Base-by-base conservation (phyloP, 2,113 vertebrate genomes). In the Gobio gobio region DNA sequence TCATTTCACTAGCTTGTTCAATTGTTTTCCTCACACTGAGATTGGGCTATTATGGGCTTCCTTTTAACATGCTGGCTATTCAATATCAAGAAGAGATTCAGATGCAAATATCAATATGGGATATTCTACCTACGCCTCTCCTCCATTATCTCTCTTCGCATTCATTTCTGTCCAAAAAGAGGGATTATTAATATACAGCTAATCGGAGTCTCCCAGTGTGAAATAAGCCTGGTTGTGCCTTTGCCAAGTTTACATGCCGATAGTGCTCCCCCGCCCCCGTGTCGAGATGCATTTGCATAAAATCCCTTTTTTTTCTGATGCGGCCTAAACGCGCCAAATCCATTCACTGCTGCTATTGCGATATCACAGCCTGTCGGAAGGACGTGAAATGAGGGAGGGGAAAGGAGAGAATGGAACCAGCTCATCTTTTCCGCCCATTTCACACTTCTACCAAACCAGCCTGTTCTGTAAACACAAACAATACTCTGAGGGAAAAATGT, bases 101-200 rank as follows among this genome's bases (percentile, higher is more conserved):
- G 24, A 56, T 64, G 47, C 78, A 76, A 86, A 84, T 81, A 86
- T 76, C 63, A 82, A 43, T 86, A 63, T 16, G 61, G 63, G 24
- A 77, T 81, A 54, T 87, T 81, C 78, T 85, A 40, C 59, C 64
- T 78, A 82, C 18, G 47, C 68, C 75, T 85, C 33, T 56, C n/a
- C 59, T 77, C 24, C 16, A 85, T 84, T 77, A 87, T 87, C 49
- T 45, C 18, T 22, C 59, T 33, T 82, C 4, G 10, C 85, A 86
- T 86, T 88, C 83, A 81, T 83, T 73, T 75, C 58, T 49, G 63
- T 82, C 74, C 72, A 87, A 84, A 87, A 75, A 76, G 58, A 63
- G 24, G 51, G 86, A 77, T 88, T 88, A 86, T 86, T 86, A 89
- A 88, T 86, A 89, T 82, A 75, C 74, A 66, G 78, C 83, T 89